Conservation (phyloP, 2,113 vertebrate species). For the Halichoeres trimaculatus region DNA sequence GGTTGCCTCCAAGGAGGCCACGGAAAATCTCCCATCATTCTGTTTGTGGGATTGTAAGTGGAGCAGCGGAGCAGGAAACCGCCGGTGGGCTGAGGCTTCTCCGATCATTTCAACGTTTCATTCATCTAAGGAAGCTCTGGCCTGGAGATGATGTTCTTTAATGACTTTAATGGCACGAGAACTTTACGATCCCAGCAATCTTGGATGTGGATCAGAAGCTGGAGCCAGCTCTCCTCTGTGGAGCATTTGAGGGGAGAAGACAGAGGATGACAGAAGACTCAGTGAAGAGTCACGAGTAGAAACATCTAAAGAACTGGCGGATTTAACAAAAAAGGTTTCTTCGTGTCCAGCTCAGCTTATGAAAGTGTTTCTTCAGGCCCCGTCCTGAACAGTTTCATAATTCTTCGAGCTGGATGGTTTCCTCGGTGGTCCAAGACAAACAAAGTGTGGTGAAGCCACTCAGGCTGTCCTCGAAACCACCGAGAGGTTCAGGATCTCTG, state of each 20-base stretch:
- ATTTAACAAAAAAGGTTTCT: constrained; percentile 8
- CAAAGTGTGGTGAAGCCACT: constrained; percentile 68
- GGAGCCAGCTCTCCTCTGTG: not conserved
- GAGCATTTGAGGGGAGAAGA: not conserved
- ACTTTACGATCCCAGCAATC: constrained; percentile 11
- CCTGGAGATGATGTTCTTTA: constrained; percentile 11
- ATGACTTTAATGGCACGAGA: constrained; percentile 40
- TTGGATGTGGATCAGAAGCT: constrained; percentile 28
- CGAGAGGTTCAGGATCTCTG: constrained; percentile 40
- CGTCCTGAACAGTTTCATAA: constrained; percentile 37
- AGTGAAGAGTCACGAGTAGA: too few relatives aligned
- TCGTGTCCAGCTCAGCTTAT: not conserved
- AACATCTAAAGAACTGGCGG: constrained; percentile 12
- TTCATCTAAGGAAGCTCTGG: constrained; percentile 35
- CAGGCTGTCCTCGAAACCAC: constrained; percentile 67
- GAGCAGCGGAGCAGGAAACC: constrained; percentile 50
- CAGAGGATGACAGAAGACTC: not conserved
- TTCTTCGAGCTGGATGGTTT: constrained; percentile 28
- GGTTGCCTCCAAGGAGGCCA: constrained; percentile 53
- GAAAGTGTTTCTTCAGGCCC: too few relatives aligned
- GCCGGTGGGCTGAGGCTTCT: constrained; percentile 43
- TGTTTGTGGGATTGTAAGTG: constrained; percentile 47
- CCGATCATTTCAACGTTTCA: constrained; percentile 37
- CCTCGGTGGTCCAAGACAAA: constrained; percentile 67
- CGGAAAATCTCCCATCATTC: constrained; percentile 70